Conservation (phyloP, 92 coral and sea anemone species). For the Nematostella vectensis region DNA sequence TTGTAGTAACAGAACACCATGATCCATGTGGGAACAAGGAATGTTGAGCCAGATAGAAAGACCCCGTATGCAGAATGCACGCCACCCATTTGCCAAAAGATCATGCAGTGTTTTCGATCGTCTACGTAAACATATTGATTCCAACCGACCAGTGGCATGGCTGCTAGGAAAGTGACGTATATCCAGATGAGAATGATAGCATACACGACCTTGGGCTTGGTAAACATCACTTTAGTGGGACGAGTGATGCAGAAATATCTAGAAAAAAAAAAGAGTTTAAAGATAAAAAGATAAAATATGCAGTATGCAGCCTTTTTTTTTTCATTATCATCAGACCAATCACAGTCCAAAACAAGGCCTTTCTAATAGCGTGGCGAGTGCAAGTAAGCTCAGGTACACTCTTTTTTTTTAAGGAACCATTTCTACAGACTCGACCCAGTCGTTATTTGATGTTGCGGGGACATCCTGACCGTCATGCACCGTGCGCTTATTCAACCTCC, state of each 20-base stretch:
- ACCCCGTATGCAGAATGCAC: slow-evolving; percentile 20
- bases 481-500: no score
- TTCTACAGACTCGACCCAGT: no score
- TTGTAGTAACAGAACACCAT: slow-evolving; percentile 27
- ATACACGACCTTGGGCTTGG: slow-evolving; percentile 14
- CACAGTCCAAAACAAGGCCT: no score
- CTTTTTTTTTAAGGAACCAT: no score
- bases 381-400: no score
- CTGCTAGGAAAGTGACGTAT: slow-evolving; percentile 6
- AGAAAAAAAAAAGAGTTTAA: neutral
- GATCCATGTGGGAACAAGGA: slow-evolving; percentile 25
- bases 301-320: no score
- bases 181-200: slow-evolving; percentile 22
- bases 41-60: slow-evolving; percentile 24
- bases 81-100: slow-evolving; percentile 25
- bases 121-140: slow-evolving; percentile 21
- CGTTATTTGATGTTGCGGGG: no score
- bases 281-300: no score
- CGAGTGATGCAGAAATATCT: slow-evolving; percentile 26
- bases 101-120: slow-evolving; percentile 33
- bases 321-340: no score
- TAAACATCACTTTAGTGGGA: slow-evolving; percentile 22
- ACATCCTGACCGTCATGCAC: no score
- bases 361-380: no score
- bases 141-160: slow-evolving; percentile 26